Evolutionary conservation across 2,797 vertebrate genomes (phyloP).

Genomic region (Rhinogobio ventralis): DNA sequence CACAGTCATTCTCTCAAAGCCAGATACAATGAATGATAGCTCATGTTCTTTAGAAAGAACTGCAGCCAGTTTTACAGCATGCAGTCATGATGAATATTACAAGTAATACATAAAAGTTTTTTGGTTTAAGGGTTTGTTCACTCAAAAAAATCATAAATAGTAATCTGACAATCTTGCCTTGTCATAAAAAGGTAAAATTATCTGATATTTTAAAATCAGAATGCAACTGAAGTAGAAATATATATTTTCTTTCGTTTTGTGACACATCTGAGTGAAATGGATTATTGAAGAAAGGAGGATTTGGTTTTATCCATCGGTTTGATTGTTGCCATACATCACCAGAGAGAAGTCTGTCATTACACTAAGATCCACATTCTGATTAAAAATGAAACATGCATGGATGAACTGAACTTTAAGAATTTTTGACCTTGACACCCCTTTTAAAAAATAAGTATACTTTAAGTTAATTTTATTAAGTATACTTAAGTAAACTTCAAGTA

Average conservation of each 20-base stretch:
- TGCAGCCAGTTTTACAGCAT: background rate
- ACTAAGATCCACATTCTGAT: too few relatives aligned
- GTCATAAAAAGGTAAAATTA: background rate
- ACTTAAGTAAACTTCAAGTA: too few relatives aligned
- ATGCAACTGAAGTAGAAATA: background rate
- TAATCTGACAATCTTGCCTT: background rate
- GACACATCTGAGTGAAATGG: background rate
- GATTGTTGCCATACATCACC: too few relatives aligned
- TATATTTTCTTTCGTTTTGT: background rate
- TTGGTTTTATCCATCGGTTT: too few relatives aligned
- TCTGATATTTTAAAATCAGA: background rate
- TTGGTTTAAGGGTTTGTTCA: background rate
- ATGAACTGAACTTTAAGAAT: too few relatives aligned
- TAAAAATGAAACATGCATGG: too few relatives aligned
- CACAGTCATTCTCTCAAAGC: conserved; percentile 36
- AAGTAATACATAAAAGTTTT: background rate
- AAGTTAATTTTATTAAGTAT: too few relatives aligned
- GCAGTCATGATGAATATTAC: conserved; percentile 6
- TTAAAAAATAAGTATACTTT: too few relatives aligned
- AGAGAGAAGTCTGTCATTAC: too few relatives aligned
- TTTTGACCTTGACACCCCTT: too few relatives aligned
- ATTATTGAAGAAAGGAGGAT: background rate
- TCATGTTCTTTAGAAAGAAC: conserved; percentile 16
- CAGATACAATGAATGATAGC: conserved; percentile 37
- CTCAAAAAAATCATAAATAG: background rate